Evolutionary conservation across 2,113 vertebrate genomes (phyloP).

Genomic region (Prietella phreatophila): DNA sequence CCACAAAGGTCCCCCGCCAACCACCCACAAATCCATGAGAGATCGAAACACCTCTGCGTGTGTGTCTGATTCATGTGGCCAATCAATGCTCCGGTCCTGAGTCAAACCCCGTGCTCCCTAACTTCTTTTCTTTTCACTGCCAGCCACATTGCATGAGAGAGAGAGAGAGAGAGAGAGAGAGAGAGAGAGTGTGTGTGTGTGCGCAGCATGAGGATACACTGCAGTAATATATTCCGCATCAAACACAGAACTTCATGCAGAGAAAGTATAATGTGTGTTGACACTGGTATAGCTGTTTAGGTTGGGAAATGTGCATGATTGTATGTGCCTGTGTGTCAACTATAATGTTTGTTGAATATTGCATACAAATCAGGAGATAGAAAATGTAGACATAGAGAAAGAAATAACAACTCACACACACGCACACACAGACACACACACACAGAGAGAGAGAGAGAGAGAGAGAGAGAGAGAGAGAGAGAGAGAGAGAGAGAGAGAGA

Average conservation of each 20-base stretch:
- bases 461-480: too few relatives aligned
- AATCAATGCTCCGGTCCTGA: conserved; percentile 29
- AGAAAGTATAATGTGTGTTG: conserved; percentile 11
- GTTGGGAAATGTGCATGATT: background rate
- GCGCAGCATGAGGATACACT: background rate
- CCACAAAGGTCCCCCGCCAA: conserved; percentile 36
- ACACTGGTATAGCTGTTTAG: background rate
- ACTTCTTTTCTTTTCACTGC: background rate
- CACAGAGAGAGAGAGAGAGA: too few relatives aligned
- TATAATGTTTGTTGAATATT: background rate
- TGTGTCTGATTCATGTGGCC: conserved; percentile 40
- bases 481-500: too few relatives aligned
- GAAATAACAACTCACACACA: background rate
- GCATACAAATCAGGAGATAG: background rate
- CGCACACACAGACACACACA: too few relatives aligned
- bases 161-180: too few relatives aligned
- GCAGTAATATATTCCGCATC: conserved; percentile 40
- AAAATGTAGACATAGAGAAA: background rate
- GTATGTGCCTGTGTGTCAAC: background rate
- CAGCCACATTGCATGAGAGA: too few relatives aligned
- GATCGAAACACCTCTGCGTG: conserved; percentile 38
- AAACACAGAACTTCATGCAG: background rate
- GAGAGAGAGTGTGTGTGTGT: background rate
- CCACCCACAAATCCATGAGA: conserved; percentile 34
- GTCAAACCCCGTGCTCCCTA: background rate